phyloP scores from a whole-genome alignment of 2,888 invertebrate genomes.

The Agrotis exclamationis region DNA sequence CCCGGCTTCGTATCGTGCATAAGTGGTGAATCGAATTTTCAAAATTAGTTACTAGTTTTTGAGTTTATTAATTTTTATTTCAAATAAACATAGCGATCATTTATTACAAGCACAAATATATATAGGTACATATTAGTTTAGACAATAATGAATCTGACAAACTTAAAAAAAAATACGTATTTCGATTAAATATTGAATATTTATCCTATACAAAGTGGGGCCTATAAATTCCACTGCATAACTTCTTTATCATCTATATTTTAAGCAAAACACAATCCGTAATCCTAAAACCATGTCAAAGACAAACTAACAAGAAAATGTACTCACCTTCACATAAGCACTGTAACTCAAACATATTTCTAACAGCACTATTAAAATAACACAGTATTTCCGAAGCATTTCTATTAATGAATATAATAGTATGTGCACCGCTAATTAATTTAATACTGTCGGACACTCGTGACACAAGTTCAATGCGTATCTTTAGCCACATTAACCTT shows the following conservation, averaged over 20 bases:
- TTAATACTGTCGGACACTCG: slow-evolving; percentile 44
- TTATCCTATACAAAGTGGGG: background rate
- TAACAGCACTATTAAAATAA: slow-evolving; percentile 48
- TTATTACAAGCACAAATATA: no score
- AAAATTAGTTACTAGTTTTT: no score
- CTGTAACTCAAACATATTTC: slow-evolving; percentile 48
- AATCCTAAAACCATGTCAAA: background rate
- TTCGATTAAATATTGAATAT: background rate
- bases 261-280: background rate
- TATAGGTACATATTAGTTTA: no score
- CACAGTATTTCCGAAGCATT: slow-evolving; percentile 30
- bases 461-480: slow-evolving; percentile 61
- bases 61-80: no score
- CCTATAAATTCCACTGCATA: background rate
- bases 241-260: background rate
- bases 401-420: slow-evolving; percentile 9
- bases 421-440: slow-evolving; percentile 30
- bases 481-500: slow-evolving; percentile 61
- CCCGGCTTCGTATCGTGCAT: no score
- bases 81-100: no score
- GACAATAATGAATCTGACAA: no score
- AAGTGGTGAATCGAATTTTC: no score
- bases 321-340: slow-evolving; percentile 59
- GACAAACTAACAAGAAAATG: slow-evolving; percentile 7
- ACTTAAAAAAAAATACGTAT: no score